A percentile compares a stretch with the other conserved stretches of the same genome.
Evolutionary conservation across 2,113 vertebrate genomes (phyloP).

Genomic region (Melanerpes aurifrons): DNA sequence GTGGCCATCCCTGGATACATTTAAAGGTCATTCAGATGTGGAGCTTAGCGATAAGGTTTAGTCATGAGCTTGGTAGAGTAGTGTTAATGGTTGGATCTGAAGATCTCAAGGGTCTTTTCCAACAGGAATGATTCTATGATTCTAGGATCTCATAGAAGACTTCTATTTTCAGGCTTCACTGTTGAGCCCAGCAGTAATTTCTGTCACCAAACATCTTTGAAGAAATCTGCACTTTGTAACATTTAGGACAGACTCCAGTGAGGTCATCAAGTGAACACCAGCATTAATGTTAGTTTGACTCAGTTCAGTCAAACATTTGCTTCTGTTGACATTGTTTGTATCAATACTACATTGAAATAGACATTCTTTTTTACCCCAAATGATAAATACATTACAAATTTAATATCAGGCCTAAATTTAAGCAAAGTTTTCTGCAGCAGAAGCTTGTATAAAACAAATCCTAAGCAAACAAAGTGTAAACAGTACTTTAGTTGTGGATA

Average conservation of each 20-base stretch:
- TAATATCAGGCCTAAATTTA: background rate
- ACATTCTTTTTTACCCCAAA: background rate
- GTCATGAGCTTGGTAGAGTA: too few species aligned
- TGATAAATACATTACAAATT: background rate
- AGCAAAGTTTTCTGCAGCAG: background rate
- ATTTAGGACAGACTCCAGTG: background rate
- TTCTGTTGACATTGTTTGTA: background rate
- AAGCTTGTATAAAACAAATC: background rate
- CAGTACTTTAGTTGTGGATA: background rate
- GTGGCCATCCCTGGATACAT: too few species aligned
- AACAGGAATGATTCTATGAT: too few species aligned
- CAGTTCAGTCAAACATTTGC: background rate
- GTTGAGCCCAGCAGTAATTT: background rate
- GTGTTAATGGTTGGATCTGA: too few species aligned
- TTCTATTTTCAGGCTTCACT: background rate
- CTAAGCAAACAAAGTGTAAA: background rate
- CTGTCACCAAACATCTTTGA: background rate
- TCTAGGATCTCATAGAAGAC: background rate
- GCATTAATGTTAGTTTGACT: background rate
- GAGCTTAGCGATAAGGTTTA: too few species aligned
- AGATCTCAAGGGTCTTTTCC: too few species aligned
- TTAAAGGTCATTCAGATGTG: too few species aligned
- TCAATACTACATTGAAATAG: background rate
- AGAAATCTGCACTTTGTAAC: background rate
- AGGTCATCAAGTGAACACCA: background rate